Percentiles rank a stretch among this genome's conserved stretches.
Conservation (phyloP, 64 coral and sea anemone genomes). For the Pocillopora verrucosa region DNA sequence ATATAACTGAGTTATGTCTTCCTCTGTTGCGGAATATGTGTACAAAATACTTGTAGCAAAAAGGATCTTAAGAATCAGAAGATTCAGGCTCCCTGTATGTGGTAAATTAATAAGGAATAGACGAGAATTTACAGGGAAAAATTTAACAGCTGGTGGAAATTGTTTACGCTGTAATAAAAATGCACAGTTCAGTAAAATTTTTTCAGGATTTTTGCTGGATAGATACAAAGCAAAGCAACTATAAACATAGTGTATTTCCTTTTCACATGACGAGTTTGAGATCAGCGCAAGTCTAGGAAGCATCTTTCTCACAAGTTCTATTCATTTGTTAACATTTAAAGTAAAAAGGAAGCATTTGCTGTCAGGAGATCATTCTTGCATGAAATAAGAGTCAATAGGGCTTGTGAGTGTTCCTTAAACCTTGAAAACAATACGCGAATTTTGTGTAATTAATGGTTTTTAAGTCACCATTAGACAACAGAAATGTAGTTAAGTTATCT, state of each 20-base stretch:
- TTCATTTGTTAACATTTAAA: too few relatives aligned
- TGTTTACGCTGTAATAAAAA: neutral
- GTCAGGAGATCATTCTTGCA: neutral
- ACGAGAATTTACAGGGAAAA: neutral
- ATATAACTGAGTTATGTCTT: too few relatives aligned
- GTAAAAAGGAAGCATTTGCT: neutral
- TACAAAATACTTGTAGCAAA: neutral
- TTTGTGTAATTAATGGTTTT: constrained; percentile 20
- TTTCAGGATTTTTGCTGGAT: neutral
- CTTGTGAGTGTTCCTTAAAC: neutral
- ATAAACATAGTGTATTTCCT: neutral
- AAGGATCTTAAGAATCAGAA: neutral
- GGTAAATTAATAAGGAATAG: constrained; percentile 18
- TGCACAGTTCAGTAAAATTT: neutral
- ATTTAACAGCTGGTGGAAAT: constrained; percentile 16
- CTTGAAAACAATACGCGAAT: neutral
- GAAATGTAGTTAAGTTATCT: neutral
- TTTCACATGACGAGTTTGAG: neutral
- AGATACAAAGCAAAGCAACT: neutral
- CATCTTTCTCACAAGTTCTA: neutral
- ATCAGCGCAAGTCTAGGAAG: neutral
- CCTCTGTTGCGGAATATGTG: neutral
- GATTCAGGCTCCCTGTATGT: neutral
- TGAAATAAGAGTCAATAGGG: neutral
- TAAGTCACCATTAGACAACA: neutral